Conservation (phyloP, 2,888 invertebrate species). For the Cryptocephalus moraei region DNA sequence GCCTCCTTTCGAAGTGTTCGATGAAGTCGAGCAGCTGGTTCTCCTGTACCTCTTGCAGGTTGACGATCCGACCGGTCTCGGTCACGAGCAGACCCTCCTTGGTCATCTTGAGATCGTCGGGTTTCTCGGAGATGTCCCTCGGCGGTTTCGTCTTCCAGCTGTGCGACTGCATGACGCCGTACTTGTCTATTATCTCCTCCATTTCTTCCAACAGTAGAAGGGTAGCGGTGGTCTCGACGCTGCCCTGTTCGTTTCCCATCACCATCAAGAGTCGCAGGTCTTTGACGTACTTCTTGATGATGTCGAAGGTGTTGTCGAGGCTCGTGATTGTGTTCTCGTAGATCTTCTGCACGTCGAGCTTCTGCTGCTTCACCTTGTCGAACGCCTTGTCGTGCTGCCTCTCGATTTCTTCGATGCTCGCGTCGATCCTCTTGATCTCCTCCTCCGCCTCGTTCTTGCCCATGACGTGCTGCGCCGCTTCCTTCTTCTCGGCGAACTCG, state of each 20-base stretch:
- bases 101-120: conserved; percentile 26
- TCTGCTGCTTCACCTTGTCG: neutral
- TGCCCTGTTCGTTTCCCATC: conserved; percentile 21
- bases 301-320: conserved; percentile 21
- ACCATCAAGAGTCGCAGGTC: conserved; percentile 18
- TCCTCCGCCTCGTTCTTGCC: conserved; percentile 11
- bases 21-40: conserved; percentile 27
- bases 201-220: conserved; percentile 18
- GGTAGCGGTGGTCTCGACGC: conserved; percentile 17
- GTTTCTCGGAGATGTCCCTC: conserved; percentile 19
- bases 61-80: conserved; percentile 24
- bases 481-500: conserved; percentile 17
- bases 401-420: neutral
- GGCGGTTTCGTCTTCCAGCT: conserved; percentile 21
- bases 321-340: conserved; percentile 19
- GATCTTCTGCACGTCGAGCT: conserved; percentile 20
- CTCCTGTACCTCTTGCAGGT: conserved; percentile 26
- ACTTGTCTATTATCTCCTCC: conserved; percentile 19
- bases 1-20: conserved; percentile 8
- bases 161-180: conserved; percentile 17
- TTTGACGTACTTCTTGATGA: conserved; percentile 18
- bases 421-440: conserved; percentile 1
- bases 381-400: neutral
- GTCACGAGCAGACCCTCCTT: conserved; percentile 27
- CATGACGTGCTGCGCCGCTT: conserved; percentile 12